Percentiles rank a stretch among this genome's conserved stretches.
phyloP scores from a whole-genome alignment of 2,888 invertebrate genomes.

The Pyrgus malvae region DNA sequence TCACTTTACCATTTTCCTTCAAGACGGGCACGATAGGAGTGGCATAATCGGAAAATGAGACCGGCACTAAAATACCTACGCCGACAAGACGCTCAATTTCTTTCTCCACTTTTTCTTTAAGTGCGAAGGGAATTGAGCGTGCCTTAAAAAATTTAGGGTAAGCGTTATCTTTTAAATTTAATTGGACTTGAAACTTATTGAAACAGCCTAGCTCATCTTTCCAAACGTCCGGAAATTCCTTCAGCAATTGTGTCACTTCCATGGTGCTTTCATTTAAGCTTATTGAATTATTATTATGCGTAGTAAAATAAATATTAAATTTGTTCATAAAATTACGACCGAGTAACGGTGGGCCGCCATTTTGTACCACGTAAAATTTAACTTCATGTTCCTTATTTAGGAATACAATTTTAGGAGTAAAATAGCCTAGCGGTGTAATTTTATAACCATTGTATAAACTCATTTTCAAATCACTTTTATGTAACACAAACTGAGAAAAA shows the following conservation, averaged over 20 bases:
- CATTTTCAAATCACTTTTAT: constrained; percentile 29
- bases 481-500: constrained; percentile 22
- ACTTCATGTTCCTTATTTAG: background rate
- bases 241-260: constrained; percentile 5
- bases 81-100: too few species aligned
- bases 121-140: too few species aligned
- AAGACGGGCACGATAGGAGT: too few species aligned
- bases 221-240: constrained; percentile 1
- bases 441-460: constrained; percentile 37
- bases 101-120: too few species aligned
- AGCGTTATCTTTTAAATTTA: constrained; percentile 14
- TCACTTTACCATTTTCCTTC: too few species aligned
- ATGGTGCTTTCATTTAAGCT: too few species aligned
- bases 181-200: constrained; percentile 6
- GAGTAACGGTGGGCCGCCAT: constrained; percentile 5
- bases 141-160: constrained; percentile 24
- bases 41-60: constrained; percentile 9
- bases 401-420: background rate
- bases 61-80: too few species aligned
- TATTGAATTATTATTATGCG: background rate
- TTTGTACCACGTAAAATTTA: background rate
- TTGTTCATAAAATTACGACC: constrained; percentile 4
- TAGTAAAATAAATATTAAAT: background rate
- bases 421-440: constrained; percentile 24
- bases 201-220: constrained; percentile 4